These are phyloP conservation scores for Phasianus colchicus DNA, from an alignment of 2,113 vertebrate genomes.

Conservation along the genomic window DNA sequence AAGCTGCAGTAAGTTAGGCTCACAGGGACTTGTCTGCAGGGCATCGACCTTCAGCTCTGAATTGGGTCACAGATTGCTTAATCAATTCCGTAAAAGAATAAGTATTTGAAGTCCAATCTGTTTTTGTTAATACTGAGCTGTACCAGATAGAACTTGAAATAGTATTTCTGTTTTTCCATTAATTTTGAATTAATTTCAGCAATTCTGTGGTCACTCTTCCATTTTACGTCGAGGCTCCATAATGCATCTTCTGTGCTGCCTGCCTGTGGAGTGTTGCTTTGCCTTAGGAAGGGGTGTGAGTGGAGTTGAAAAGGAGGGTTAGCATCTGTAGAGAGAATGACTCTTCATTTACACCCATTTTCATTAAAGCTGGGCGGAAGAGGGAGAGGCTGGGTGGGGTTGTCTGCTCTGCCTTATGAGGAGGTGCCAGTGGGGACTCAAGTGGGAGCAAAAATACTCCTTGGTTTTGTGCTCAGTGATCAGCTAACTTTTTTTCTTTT, in stretches of 20 bases:
- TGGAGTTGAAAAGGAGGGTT: no score
- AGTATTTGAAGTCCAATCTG: not conserved
- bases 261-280: fast-evolving
- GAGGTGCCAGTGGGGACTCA: not conserved
- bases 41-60: fast-evolving
- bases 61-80: not conserved
- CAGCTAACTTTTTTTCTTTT: not conserved
- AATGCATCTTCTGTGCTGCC: not conserved
- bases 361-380: fast-evolving
- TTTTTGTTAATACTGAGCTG: not conserved
- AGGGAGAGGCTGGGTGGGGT: not conserved
- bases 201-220: not conserved
- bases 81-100: not conserved
- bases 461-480: not conserved
- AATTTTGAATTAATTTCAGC: not conserved
- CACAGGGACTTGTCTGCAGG: not conserved
- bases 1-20: fast-evolving
- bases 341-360: fast-evolving
- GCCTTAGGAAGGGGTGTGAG: fast-evolving
- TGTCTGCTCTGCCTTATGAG: no score
- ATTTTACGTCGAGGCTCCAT: fast-evolving
- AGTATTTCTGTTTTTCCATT: not conserved
- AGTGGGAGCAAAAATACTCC: fast-evolving
- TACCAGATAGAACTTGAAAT: fast-evolving
- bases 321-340: fast-evolving